A percentile compares a stretch with the other conserved stretches of the same genome.
Evolutionary conservation across 2,888 invertebrate genomes (phyloP).

Genomic region (Parnassius glacialis): DNA sequence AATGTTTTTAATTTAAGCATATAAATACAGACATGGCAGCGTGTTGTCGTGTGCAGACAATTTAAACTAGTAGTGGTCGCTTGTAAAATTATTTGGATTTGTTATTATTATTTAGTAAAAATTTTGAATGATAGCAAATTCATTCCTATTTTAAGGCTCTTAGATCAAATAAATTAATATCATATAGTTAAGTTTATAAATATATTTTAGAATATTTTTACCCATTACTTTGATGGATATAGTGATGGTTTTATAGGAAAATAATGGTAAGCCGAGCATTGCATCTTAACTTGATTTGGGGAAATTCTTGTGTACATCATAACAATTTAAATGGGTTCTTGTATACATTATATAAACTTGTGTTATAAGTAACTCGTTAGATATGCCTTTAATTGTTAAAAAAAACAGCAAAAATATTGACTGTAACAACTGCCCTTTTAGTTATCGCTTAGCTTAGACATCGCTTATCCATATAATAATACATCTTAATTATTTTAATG

Average conservation of each 20-base stretch:
- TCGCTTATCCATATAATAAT: too few relatives aligned
- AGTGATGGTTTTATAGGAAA: background rate
- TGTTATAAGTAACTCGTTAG: too few relatives aligned
- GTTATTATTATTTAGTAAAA: slow-evolving; percentile 19
- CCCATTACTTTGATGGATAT: slow-evolving; percentile 31
- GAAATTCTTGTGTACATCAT: background rate
- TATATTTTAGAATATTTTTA: slow-evolving; percentile 43
- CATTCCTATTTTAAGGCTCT: slow-evolving; percentile 43
- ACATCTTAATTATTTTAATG: too few relatives aligned
- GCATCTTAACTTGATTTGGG: background rate
- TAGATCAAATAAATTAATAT: slow-evolving; percentile 71
- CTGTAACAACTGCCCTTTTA: too few relatives aligned
- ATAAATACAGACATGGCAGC: background rate
- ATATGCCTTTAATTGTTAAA: too few relatives aligned
- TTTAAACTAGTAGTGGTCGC: background rate
- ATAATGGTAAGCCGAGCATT: too few relatives aligned
- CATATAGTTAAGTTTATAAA: slow-evolving; percentile 48
- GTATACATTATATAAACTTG: too few relatives aligned
- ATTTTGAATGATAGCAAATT: slow-evolving; percentile 31
- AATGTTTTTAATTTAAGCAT: background rate
- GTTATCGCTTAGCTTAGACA: too few relatives aligned
- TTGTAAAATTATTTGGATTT: slow-evolving; percentile 11
- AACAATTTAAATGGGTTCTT: background rate
- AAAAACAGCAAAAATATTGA: too few relatives aligned
- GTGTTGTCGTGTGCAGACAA: slow-evolving; percentile 3